A percentile compares a stretch with the other conserved stretches of the same genome.
Conservation (phyloP, 2,113 vertebrate genomes). For the human (Homo sapiens) region GRCh38 chr1:52197501-52198000, state of each 20-base stretch:
- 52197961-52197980: neutral
- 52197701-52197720: neutral
- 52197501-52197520: neutral
- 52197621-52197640: neutral
- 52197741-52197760: neutral
- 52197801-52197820: neutral
- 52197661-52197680: neutral
- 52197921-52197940: neutral
- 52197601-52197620: neutral
- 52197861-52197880: neutral
- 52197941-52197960: neutral
- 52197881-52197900: conserved; percentile 8
- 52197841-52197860: neutral
- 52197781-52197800: neutral
- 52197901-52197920: neutral
- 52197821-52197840: neutral
- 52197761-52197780: neutral
- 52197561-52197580: neutral
- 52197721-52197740: neutral
- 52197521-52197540: conserved; percentile 10
- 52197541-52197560: neutral
- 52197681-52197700: conserved; percentile 31
- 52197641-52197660: neutral
- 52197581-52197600: neutral
- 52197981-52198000: neutral